These are phyloP conservation scores for Phortica okadai DNA, from an alignment of 2,888 invertebrate genomes.

Conservation along the genomic window DNA sequence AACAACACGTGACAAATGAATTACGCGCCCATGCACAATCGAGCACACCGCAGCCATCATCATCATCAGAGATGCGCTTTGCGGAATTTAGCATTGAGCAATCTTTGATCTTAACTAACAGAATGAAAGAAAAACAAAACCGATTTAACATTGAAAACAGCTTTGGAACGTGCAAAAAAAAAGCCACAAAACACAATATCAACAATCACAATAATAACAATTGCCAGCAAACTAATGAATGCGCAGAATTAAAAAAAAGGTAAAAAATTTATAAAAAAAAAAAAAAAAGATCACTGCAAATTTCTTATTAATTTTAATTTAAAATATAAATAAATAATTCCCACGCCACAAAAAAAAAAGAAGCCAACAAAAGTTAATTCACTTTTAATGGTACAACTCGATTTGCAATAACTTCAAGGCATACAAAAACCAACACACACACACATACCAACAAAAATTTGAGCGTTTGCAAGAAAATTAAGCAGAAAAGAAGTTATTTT, in stretches of 20 bases:
- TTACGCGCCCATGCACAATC: slow-evolving; percentile 8
- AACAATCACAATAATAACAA: background rate
- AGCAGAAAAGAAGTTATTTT: no score
- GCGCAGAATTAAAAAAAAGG: slow-evolving; percentile 34
- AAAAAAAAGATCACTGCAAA: background rate
- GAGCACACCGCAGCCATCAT: background rate
- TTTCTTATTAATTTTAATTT: slow-evolving; percentile 1
- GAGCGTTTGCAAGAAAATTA: background rate
- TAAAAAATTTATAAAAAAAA: background rate
- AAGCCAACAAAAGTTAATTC: slow-evolving; percentile 40
- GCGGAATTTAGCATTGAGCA: slow-evolving; percentile 17
- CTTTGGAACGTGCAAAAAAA: background rate
- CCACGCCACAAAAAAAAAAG: slow-evolving; percentile 41
- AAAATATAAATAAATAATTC: slow-evolving; percentile 38
- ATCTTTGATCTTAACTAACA: no score
- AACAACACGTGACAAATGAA: slow-evolving; percentile 41
- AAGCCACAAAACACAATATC: background rate
- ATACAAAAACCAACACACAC: background rate
- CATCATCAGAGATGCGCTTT: slow-evolving; percentile 16
- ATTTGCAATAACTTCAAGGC: background rate
- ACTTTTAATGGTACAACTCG: slow-evolving; percentile 44
- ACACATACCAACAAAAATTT: background rate
- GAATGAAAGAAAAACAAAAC: no score
- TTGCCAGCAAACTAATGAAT: background rate
- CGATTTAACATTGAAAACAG: slow-evolving; percentile 16